phyloP scores from a whole-genome alignment of 2,888 invertebrate genomes.

The Hydrotaea cyrtoneurina region DNA sequence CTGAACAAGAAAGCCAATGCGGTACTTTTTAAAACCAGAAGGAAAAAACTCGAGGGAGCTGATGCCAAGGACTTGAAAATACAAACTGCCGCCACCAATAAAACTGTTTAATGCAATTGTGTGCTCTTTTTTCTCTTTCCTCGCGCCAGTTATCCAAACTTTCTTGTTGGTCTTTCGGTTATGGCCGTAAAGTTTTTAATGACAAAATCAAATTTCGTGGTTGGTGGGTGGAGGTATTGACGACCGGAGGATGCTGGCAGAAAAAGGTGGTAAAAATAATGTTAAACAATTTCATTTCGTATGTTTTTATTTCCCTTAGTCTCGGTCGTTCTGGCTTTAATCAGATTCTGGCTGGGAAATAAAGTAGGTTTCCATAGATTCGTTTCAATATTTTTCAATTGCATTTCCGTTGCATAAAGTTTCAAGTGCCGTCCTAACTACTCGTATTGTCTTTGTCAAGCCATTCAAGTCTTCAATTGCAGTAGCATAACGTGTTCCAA shows the following conservation, averaged over 20 bases:
- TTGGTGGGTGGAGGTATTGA: background rate
- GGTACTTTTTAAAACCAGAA: conserved; percentile 24
- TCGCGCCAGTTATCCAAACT: conserved; percentile 3
- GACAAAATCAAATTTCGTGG: conserved; percentile 45
- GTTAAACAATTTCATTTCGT: conserved; percentile 17
- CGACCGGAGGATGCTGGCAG: background rate
- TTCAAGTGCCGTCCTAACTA: conserved; percentile 13
- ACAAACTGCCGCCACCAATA: background rate
- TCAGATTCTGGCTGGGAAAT: background rate
- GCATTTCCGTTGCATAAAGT: conserved; percentile 36
- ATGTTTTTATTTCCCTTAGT: conserved; percentile 20
- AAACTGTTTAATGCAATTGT: conserved; percentile 54
- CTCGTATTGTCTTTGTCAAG: conserved; percentile 23
- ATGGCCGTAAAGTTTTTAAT: conserved; percentile 42
- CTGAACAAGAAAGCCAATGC: conserved; percentile 22
- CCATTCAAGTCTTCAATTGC: conserved; percentile 41
- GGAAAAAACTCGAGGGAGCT: background rate
- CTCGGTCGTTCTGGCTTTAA: background rate
- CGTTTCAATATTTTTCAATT: conserved; percentile 20
- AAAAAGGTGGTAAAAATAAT: conserved; percentile 9
- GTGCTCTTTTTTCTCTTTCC: background rate
- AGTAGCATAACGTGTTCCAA: conserved; percentile 6
- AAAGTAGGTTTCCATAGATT: background rate
- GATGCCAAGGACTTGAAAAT: background rate
- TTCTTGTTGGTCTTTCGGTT: conserved; percentile 27